phyloP scores from a whole-genome alignment of 2,797 vertebrate species.

The Astyanax mexicanus region DNA sequence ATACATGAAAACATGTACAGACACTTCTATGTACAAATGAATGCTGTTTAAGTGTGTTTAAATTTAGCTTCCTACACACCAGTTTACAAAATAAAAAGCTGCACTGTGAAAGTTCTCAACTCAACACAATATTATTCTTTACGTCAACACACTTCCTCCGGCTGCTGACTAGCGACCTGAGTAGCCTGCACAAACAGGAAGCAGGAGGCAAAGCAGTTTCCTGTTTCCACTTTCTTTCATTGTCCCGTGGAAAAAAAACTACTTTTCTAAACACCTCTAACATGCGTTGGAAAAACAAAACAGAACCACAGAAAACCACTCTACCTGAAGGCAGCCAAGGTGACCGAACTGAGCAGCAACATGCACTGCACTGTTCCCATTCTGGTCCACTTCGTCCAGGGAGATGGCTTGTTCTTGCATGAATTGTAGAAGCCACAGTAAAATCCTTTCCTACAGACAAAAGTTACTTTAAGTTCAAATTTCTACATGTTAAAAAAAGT shows the following conservation, averaged over 20 bases:
- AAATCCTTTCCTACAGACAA: conserved; percentile 88
- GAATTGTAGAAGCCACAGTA: conserved; percentile 97
- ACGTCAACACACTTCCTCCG: conserved; percentile 25
- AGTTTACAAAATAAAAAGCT: too few species aligned
- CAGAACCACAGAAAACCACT: neutral
- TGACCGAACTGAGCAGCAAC: conserved; percentile 92
- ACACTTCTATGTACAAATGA: too few species aligned
- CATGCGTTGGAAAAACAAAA: neutral
- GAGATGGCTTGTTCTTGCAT: conserved; percentile 99
- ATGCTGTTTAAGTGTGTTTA: too few species aligned
- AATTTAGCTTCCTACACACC: too few species aligned
- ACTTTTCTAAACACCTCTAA: conserved; percentile 21
- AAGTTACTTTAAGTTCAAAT: neutral
- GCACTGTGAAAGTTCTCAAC: too few species aligned
- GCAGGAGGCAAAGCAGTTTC: conserved; percentile 42
- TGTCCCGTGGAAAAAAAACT: conserved; percentile 8
- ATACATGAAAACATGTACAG: too few species aligned
- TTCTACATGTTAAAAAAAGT: too few species aligned
- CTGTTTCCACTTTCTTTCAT: conserved; percentile 44
- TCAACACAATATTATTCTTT: conserved; percentile 17
- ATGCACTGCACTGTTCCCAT: conserved; percentile 95
- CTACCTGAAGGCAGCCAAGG: conserved; percentile 95
- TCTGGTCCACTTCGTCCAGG: conserved; percentile 92
- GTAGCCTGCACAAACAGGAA: conserved; percentile 51
- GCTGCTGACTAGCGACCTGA: conserved; percentile 25